phyloP scores from a whole-genome alignment of 2,797 vertebrate genomes.

The Parotocinclus haroldoi region DNA sequence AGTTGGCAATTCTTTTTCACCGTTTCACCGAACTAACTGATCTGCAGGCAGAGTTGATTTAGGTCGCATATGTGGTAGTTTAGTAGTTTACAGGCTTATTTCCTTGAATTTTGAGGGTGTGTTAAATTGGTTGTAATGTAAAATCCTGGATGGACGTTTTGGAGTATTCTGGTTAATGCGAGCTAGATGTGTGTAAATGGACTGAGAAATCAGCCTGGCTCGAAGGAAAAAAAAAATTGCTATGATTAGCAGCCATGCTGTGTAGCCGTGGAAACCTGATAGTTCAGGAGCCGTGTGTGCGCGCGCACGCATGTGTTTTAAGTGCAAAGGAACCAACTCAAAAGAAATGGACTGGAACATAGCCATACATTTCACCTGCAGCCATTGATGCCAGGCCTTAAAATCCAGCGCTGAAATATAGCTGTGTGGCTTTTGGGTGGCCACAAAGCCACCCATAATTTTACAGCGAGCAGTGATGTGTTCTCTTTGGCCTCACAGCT shows the following conservation, averaged over 20 bases:
- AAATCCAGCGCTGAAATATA: slow-evolving; percentile 14
- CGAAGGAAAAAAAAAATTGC: slow-evolving; percentile 24
- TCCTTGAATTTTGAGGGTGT: background rate
- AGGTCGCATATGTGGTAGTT: background rate
- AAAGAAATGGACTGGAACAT: slow-evolving; percentile 53
- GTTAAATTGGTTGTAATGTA: background rate
- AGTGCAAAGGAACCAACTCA: slow-evolving; percentile 42
- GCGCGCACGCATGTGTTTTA: slow-evolving; percentile 14
- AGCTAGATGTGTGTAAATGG: slow-evolving; percentile 43
- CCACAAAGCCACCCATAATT: slow-evolving; percentile 40
- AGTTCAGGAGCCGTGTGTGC: slow-evolving; percentile 29
- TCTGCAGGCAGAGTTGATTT: background rate
- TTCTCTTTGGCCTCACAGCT: slow-evolving; percentile 24
- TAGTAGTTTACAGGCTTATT: too few relatives aligned
- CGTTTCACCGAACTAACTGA: background rate
- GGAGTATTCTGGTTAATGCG: slow-evolving; percentile 28
- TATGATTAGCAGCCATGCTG: slow-evolving; percentile 55
- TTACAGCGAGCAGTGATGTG: slow-evolving; percentile 38
- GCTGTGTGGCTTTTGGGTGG: slow-evolving; percentile 23
- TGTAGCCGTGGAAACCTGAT: slow-evolving; percentile 63
- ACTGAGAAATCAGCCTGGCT: slow-evolving; percentile 29
- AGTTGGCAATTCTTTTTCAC: slow-evolving; percentile 24
- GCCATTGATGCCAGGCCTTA: slow-evolving; percentile 30
- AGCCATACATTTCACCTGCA: slow-evolving; percentile 39
- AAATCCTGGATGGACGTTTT: slow-evolving; percentile 21